Percentiles rank a stretch among this genome's conserved stretches.
Evolutionary conservation across 2,113 vertebrate species (phyloP).

Genomic region (Columbina picui): DNA sequence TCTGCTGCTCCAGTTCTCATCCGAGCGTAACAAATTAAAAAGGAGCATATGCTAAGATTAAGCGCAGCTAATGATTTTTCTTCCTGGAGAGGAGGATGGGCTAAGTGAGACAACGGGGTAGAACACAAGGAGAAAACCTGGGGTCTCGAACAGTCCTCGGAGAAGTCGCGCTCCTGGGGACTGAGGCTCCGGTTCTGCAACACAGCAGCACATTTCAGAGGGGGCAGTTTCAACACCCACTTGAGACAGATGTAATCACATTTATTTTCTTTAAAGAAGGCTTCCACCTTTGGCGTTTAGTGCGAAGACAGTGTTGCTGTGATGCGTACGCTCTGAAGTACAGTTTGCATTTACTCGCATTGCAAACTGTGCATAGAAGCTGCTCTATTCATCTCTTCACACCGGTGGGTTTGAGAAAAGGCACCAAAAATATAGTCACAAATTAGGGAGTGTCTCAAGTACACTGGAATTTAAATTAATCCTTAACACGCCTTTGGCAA

Average conservation of each 20-base stretch:
- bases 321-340: background rate
- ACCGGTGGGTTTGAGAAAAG: background rate
- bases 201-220: background rate
- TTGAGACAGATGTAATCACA: background rate
- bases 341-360: accelerated
- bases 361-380: background rate
- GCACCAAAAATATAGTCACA: background rate
- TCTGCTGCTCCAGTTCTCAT: background rate
- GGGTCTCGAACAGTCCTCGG: background rate
- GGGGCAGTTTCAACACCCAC: background rate
- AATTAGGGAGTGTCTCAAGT: background rate
- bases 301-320: background rate
- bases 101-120: background rate
- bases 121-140: background rate
- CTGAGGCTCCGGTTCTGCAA: background rate
- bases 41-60: constrained; percentile 3
- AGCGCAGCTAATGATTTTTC: background rate
- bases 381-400: background rate
- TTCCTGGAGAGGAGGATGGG: background rate
- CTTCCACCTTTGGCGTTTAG: background rate
- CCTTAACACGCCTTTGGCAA: background rate
- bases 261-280: background rate
- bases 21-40: background rate
- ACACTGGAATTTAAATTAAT: background rate
- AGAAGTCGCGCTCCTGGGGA: background rate